Base-by-base conservation (phyloP, 2,797 vertebrate genomes). In the Danio jaintianensis region DNA sequence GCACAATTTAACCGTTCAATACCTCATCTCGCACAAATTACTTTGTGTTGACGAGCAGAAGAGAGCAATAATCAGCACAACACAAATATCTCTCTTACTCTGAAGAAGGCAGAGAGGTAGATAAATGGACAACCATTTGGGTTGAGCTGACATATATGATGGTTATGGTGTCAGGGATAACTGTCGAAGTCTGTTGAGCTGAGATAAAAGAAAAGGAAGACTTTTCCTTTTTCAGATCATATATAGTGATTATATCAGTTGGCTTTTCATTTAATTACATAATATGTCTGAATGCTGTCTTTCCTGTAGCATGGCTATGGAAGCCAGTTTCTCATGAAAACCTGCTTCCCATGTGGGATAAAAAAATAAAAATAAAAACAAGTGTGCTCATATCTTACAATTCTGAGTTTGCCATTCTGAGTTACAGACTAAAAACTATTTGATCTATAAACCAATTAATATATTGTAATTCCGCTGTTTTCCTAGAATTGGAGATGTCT, bases 11-110 rank as follows among this genome's bases (percentile, higher is more conserved):
- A 87, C 88, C 89, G 92, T 89, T 93, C 92, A 90, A 93, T 94
- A 94, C 90, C 85, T 93, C 90, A 93, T 93, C 90, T 90, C 87
- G 82, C 84, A 82, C 82, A 43, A 90, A 92, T 89, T 90, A 89
- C 86, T 88, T 56, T 55, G 81, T 80, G 85, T 86, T 87, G 89
- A 90, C 52, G 43, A 85, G 75, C 81, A 77, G 74, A 83, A 83
- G 84, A 87, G 81, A 82, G 81, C 85, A 79, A 66, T 78, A 85
- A 83, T 87, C 85, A 75, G 83, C 85, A 85, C 75, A 75, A 75
- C 80, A 75, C 79, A 86, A 72, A 83, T 79, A 71, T 78, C 80
- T 50, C 75, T 77, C 76, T 77, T 77, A 67, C 42, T 78, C 78
- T 48, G 66, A 78, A 50, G 72, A 79, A 58, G 40, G 50, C 11